phyloP scores from a whole-genome alignment of 2,888 invertebrate genomes.

The Podabrus alpinus region DNA sequence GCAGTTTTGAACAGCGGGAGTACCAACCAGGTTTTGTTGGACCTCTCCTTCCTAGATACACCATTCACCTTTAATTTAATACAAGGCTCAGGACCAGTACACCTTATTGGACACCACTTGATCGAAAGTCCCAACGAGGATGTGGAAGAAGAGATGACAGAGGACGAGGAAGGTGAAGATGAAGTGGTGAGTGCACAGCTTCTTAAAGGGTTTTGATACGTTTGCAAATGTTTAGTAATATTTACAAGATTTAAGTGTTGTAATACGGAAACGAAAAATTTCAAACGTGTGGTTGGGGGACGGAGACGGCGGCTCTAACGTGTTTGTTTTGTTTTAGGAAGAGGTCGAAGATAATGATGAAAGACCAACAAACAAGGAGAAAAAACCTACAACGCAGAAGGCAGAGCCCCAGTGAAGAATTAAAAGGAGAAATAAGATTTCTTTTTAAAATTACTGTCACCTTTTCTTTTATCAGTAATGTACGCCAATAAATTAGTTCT shows the following conservation, averaged over 20 bases:
- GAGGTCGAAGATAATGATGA: constrained; percentile 76
- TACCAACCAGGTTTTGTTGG: constrained; percentile 70
- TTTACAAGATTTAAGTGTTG: constrained; percentile 36
- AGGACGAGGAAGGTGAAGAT: constrained; percentile 80
- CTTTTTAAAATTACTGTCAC: constrained; percentile 27
- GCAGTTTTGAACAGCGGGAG: constrained; percentile 81
- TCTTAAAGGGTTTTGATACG: too few species aligned
- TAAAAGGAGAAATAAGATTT: constrained; percentile 38
- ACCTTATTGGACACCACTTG: constrained; percentile 83
- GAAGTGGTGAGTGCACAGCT: constrained; percentile 59
- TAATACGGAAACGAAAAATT: constrained; percentile 48
- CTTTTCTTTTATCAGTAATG: not conserved
- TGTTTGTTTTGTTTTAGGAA: constrained; percentile 55
- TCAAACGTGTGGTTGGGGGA: constrained; percentile 33
- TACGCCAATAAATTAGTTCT: not conserved
- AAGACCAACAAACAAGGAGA: constrained; percentile 75
- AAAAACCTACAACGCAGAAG: constrained; percentile 73
- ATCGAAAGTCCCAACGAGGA: constrained; percentile 76
- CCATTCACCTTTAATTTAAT: constrained; percentile 80
- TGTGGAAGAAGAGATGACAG: constrained; percentile 77
- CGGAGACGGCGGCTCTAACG: constrained; percentile 1
- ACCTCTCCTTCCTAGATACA: constrained; percentile 84
- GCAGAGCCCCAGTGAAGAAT: constrained; percentile 65
- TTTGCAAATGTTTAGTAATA: not conserved
- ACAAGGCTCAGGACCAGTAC: constrained; percentile 78